Base-by-base conservation (phyloP, 1,140 invertebrate species). In the Papilio xuthus region DNA sequence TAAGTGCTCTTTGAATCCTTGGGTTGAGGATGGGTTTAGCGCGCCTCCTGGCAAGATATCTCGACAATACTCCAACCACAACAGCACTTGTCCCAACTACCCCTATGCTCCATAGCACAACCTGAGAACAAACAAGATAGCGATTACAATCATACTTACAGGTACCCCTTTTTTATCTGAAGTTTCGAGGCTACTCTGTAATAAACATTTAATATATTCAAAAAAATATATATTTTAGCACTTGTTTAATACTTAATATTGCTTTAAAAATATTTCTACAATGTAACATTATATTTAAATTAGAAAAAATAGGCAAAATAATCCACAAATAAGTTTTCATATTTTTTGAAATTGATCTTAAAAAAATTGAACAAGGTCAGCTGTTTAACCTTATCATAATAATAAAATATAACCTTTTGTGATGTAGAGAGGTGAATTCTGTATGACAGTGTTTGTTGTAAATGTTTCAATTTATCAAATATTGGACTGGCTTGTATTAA, bases 1-100 rank as follows among this genome's bases (percentile, higher is more conserved):
- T 85, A 90, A 94, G 88, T 93, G 95, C 80, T 89, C 94, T 82
- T 90, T 95, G 85, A 84, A 95, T 92, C 84, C 94, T 87, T 80
- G 95, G 84, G 90, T 92, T 86, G 84, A 94, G 81, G 82, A 93
- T 88, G 84, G 93, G 92, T 81, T 94, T 94, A 44, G 95, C 94
- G 87, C 96, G 93, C 80, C 94, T 92, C 41, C 96, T 94, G 20
- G 95, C 94, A 78, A 96, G 88, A 85, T 95, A 96, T 72, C 94
- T 94, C 18, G 96, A 95, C 2, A 96, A 85, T 2, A 96, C 94
- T 44, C 95, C 95, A 44, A 96, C 94, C 2, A 96, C 92, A 8
- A 95, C 93, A 73, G 95, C 94, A 88, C 96, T 94, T 41, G 93
- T 94, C 32, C 94, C 93, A 73, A 94, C 92, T 26, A 94, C 93